These are phyloP conservation scores for Mobula hypostoma DNA, from an alignment of 2,113 vertebrate species.

Conservation along the genomic window DNA sequence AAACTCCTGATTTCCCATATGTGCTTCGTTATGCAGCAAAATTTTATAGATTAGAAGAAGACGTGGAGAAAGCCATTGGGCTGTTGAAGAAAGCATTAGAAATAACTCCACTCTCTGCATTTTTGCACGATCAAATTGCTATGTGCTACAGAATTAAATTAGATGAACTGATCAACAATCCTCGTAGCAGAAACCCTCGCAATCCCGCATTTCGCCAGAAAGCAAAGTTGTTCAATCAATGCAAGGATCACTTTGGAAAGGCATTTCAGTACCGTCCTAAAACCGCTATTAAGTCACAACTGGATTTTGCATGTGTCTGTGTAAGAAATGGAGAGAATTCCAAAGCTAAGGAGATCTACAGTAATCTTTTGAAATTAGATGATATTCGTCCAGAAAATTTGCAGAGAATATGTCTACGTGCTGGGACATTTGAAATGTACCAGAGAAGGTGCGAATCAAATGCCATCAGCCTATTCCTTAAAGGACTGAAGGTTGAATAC, in stretches of 20 bases:
- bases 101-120: no score
- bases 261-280: slow-evolving; percentile 40
- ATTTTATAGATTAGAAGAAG: no score
- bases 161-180: no score
- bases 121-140: no score
- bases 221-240: slow-evolving; percentile 12
- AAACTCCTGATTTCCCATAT: no score
- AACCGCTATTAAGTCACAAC: slow-evolving; percentile 36
- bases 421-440: slow-evolving; percentile 41
- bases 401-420: background rate
- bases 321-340: background rate
- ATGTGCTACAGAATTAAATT: no score
- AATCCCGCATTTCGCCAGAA: no score
- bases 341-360: background rate
- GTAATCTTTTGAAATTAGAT: background rate
- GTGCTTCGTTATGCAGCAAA: no score
- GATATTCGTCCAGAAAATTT: background rate
- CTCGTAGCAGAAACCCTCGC: no score
- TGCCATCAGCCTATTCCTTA: slow-evolving; percentile 41
- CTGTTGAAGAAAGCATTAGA: no score
- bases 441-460: slow-evolving; percentile 37
- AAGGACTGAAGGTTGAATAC: slow-evolving; percentile 39
- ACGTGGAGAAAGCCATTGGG: no score
- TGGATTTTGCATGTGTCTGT: slow-evolving; percentile 43
- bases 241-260: slow-evolving; percentile 43